A percentile compares a stretch with the other conserved stretches of the same genome.
phyloP scores from a whole-genome alignment of 1,140 invertebrate species.

The Antheraea pernyi region DNA sequence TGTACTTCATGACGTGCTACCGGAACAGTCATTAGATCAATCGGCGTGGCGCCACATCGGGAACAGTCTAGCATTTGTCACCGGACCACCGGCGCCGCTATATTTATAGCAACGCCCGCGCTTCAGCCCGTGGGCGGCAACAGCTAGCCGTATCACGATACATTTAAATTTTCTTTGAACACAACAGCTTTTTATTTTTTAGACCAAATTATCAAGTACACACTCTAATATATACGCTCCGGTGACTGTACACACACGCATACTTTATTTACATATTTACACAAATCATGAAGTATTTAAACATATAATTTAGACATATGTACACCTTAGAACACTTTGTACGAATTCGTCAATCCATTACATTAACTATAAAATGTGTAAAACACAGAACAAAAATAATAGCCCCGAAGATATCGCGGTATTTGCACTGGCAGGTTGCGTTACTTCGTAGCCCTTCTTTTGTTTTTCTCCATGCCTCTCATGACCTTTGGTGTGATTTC shows the following conservation, averaged over 20 bases:
- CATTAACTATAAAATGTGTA: constrained; percentile 15
- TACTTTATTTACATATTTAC: constrained; percentile 14
- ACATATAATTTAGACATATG: not conserved
- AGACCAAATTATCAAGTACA: not conserved
- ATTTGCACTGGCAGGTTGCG: constrained; percentile 22
- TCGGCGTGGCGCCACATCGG: constrained; percentile 55
- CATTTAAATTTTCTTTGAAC: constrained; percentile 9
- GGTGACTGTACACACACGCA: not conserved
- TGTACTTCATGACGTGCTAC: constrained; percentile 36
- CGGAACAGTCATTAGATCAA: constrained; percentile 56
- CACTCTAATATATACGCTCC: not conserved
- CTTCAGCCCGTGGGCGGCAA: constrained; percentile 57
- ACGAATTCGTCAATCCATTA: not conserved
- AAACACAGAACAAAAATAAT: constrained; percentile 41
- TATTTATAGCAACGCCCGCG: constrained; percentile 73
- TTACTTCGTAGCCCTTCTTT: constrained; percentile 43
- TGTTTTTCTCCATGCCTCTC: constrained; percentile 48
- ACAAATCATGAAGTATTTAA: not conserved
- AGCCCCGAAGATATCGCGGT: constrained; percentile 23
- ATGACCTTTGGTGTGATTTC: constrained; percentile 47
- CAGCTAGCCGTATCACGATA: constrained; percentile 10
- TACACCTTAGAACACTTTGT: not conserved
- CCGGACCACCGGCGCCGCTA: constrained; percentile 70
- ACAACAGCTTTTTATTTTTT: constrained; percentile 5
- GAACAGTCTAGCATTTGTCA: constrained; percentile 70